Evolutionary conservation across 2,113 vertebrate genomes (phyloP).

Genomic region (Limanda limanda): DNA sequence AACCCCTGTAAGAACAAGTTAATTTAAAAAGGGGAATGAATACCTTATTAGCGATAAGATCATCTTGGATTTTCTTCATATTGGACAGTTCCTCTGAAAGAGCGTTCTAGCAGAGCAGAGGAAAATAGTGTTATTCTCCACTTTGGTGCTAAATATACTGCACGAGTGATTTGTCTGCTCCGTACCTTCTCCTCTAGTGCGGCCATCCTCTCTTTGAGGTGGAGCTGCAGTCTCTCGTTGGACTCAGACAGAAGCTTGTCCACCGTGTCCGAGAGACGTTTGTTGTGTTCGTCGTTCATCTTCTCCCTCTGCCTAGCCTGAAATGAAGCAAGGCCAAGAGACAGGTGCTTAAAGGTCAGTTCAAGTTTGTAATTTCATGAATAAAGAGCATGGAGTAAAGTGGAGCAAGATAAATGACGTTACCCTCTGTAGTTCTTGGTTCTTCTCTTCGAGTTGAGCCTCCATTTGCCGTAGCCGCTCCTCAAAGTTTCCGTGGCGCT

Average conservation of each 20-base stretch:
- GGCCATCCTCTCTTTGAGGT: slow-evolving; percentile 95
- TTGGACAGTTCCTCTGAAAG: slow-evolving; percentile 92
- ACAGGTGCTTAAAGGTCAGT: not conserved
- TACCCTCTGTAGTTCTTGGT: slow-evolving; percentile 93
- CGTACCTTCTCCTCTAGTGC: slow-evolving; percentile 92
- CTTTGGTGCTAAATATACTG: not conserved
- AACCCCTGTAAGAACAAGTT: not conserved
- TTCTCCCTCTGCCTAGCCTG: slow-evolving; percentile 93
- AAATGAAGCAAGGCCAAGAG: slow-evolving; percentile 1
- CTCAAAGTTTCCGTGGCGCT: slow-evolving; percentile 94
- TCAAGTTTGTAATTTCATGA: not conserved
- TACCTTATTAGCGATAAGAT: slow-evolving; percentile 92
- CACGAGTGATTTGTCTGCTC: not conserved
- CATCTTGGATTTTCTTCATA: slow-evolving; percentile 95
- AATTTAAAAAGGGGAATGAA: slow-evolving; percentile 9
- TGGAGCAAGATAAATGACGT: slow-evolving; percentile 14
- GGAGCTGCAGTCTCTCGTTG: slow-evolving; percentile 92
- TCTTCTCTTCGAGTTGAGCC: slow-evolving; percentile 93
- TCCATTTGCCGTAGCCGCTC: slow-evolving; percentile 92
- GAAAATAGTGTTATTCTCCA: not conserved
- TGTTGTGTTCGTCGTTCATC: slow-evolving; percentile 96
- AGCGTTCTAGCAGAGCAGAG: slow-evolving; percentile 82
- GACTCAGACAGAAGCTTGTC: slow-evolving; percentile 94
- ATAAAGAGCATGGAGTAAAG: not conserved
- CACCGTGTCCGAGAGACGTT: slow-evolving; percentile 92